Evolutionary conservation across 2,797 vertebrate genomes (phyloP), one percentile per base, ranked within the genome.

Genomic region (Pangasius djambal): DNA sequence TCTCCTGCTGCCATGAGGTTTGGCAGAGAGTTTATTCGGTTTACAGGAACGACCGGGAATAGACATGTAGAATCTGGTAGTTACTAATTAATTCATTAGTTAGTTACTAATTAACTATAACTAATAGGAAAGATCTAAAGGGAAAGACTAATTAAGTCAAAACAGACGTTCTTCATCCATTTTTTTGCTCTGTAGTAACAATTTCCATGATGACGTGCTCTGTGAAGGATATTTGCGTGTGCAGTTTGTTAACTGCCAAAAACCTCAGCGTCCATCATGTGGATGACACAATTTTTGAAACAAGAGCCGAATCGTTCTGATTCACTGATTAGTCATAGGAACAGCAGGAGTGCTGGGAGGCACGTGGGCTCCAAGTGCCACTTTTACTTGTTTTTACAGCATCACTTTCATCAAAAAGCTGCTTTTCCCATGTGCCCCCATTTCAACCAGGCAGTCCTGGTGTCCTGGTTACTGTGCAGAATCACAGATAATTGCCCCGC

Each of bases 401-500:
- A 34, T 78, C 55, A 72, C 69, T 85, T 25, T 70, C 81, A 70
- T 75, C 75, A 61, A 34, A 55, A 79, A 48, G 63, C n/a, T 31
- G 48, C 34, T 34, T 75, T 77, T 84, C 81, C 65, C 37, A 12
- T 61, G 15, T 61, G 61, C 50, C 2, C 63, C 91, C 70, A n/a
- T 85, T 77, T 83, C 25, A 57, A 89, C 84, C 90, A 89, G 90
- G 86, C 88, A 83, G 87, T 69, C 74, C 59, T 40, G 52, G 59
- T 52, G 67, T 70, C 83, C 61, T 85, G 87, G 86, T 79, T 86
- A 75, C 89, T 90, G 91, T 91, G 88, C 91, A 87, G 89, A 92
- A 89, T 90, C 88, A 83, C 52, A 91, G 91, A 92, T 93, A 93
- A 94, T 93, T 93, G 90, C 92, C 89, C 92, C 72, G 88, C 91